These are phyloP conservation scores for Hycleus phaleratus DNA, from an alignment of 1,140 invertebrate genomes.

Conservation along the genomic window DNA sequence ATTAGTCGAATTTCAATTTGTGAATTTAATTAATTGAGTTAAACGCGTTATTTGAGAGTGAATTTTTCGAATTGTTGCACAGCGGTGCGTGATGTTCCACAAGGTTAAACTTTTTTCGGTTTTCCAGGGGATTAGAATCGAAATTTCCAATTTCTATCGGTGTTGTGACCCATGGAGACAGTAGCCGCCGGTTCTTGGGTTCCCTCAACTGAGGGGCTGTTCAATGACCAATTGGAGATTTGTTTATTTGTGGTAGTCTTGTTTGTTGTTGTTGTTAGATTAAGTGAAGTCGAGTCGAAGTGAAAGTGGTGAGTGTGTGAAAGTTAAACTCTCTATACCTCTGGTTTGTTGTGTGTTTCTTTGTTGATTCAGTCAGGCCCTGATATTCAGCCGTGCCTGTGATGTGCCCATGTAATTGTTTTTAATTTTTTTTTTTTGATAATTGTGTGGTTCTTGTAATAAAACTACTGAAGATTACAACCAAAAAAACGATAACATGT, in stretches of 20 bases:
- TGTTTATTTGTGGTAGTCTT: not conserved
- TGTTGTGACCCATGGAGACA: no score
- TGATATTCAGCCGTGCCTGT: constrained; percentile 32
- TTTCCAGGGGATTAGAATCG: no score
- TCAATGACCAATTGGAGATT: not conserved
- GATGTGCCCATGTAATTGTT: constrained; percentile 22
- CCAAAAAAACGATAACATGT: not conserved
- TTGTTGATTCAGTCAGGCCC: constrained; percentile 31
- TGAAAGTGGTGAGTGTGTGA: constrained; percentile 38
- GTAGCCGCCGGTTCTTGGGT: no score
- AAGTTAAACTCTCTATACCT: constrained; percentile 33
- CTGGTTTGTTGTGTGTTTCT: constrained; percentile 11
- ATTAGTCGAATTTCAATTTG: not conserved
- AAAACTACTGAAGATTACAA: constrained; percentile 1
- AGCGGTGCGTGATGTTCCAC: no score
- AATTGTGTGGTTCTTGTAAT: constrained; percentile 3
- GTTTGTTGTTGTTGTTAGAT: constrained; percentile 14
- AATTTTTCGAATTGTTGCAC: no score
- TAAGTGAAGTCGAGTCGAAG: constrained; percentile 21
- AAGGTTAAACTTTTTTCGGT: no score
- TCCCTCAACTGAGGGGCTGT: no score
- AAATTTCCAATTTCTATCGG: no score
- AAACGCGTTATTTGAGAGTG: not conserved
- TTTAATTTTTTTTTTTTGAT: constrained; percentile 16
- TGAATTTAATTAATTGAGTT: not conserved